Conservation (phyloP, 2,888 invertebrate species). For the Drosophila cognata region DNA sequence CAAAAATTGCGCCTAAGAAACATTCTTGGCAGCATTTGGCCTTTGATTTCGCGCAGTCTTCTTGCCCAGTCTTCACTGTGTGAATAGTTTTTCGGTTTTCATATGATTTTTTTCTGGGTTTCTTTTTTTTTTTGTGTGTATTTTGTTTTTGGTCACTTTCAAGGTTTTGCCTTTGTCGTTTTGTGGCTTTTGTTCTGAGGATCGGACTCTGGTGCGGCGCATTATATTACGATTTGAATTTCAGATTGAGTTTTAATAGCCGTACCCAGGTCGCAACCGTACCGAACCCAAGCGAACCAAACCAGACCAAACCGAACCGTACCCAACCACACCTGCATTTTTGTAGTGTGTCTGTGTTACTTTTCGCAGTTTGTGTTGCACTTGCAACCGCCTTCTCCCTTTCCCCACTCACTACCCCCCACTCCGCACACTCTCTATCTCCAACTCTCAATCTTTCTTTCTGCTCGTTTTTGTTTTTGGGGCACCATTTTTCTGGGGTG, state of each 20-base stretch:
- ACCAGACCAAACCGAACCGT: conserved; percentile 15
- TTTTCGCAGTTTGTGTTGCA: conserved; percentile 61
- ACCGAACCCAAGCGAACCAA: conserved; percentile 12
- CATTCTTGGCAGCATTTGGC: conserved; percentile 55
- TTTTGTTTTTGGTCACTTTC: conserved; percentile 53
- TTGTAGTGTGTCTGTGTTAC: conserved; percentile 51
- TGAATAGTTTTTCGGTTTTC: conserved; percentile 61
- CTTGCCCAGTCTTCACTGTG: conserved; percentile 47
- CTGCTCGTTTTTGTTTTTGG: conserved; percentile 17
- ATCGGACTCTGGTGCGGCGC: conserved; percentile 38
- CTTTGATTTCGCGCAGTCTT: conserved; percentile 51
- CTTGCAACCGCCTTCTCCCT: not conserved
- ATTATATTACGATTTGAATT: conserved; percentile 78
- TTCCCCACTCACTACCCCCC: not conserved
- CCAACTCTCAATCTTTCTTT: conserved; percentile 26
- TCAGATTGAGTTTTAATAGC: conserved; percentile 81
- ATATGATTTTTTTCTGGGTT: not conserved
- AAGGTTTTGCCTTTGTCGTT: conserved; percentile 59
- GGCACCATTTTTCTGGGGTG: conserved; percentile 59
- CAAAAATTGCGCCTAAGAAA: conserved; percentile 51
- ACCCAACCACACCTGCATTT: conserved; percentile 63
- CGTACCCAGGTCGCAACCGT: conserved; percentile 28
- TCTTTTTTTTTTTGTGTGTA: conserved; percentile 1
- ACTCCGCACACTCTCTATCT: not conserved
- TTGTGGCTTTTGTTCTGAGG: conserved; percentile 60